Evolutionary conservation across 2,797 vertebrate genomes (phyloP).

Genomic region (Pelodytes ibericus): DNA sequence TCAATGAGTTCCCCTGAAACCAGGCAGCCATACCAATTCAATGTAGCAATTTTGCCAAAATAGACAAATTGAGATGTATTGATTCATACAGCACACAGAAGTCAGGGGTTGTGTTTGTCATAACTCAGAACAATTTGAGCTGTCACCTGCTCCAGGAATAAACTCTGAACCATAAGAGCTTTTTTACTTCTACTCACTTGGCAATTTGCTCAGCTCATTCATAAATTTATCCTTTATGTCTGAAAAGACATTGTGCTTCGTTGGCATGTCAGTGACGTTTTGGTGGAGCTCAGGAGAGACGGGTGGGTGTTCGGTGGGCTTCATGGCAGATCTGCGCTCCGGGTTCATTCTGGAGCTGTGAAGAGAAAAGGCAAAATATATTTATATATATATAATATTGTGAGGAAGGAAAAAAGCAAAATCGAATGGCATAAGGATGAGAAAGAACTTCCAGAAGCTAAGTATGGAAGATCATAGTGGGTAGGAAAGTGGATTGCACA

Average conservation of each 20-base stretch:
- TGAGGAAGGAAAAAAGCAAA: not conserved
- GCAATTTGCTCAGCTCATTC: slow-evolving; percentile 77
- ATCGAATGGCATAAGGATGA: too few species aligned
- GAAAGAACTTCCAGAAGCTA: too few species aligned
- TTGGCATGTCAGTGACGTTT: slow-evolving; percentile 64
- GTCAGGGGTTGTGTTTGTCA: slow-evolving; percentile 3
- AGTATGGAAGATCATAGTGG: too few species aligned
- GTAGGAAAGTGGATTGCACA: too few species aligned
- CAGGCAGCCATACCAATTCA: slow-evolving; percentile 28
- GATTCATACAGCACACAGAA: slow-evolving; percentile 28
- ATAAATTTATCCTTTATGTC: slow-evolving; percentile 85
- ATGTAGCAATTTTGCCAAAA: slow-evolving; percentile 29
- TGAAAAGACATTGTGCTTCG: slow-evolving; percentile 77
- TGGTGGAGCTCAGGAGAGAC: slow-evolving; percentile 34
- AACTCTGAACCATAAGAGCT: not conserved
- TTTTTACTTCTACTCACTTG: slow-evolving; percentile 72
- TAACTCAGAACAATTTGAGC: slow-evolving; percentile 20
- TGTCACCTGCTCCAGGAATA: not conserved
- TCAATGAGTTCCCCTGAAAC: slow-evolving; percentile 20
- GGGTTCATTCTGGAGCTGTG: slow-evolving; percentile 58
- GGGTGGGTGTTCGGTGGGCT: slow-evolving; percentile 37
- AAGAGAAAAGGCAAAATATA: not conserved
- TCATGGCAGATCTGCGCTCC: slow-evolving; percentile 56
- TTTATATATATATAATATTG: not conserved
- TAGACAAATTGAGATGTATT: slow-evolving; percentile 45